phyloP scores from a whole-genome alignment of 2,888 invertebrate genomes.

The Drosophila yooni region DNA sequence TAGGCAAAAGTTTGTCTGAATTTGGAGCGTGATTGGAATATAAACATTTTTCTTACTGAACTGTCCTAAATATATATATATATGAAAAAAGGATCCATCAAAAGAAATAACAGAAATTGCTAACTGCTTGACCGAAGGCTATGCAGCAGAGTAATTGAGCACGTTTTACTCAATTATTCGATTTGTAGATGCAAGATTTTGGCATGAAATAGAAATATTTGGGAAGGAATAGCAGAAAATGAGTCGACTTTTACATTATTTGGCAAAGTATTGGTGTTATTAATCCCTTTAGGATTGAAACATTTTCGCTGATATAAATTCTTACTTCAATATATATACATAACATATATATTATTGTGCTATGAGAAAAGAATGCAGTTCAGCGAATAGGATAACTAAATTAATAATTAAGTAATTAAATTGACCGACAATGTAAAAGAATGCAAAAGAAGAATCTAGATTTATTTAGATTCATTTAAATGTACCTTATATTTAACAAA shows the following conservation, averaged over 20 bases:
- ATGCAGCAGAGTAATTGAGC: slow-evolving; percentile 42
- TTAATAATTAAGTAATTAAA: background rate
- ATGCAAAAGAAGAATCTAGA: background rate
- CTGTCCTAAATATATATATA: slow-evolving; percentile 29
- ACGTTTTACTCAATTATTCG: slow-evolving; percentile 54
- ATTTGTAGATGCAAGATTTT: slow-evolving; percentile 26
- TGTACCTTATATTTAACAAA: background rate
- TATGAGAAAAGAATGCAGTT: background rate
- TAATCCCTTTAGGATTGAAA: background rate
- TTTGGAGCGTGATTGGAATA: slow-evolving; percentile 56
- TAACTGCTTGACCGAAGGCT: slow-evolving; percentile 17
- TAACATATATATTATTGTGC: background rate
- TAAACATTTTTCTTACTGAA: slow-evolving; percentile 30
- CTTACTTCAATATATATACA: background rate
- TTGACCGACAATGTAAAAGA: background rate
- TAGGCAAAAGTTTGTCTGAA: slow-evolving; percentile 49
- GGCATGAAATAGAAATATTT: background rate
- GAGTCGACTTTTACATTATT: background rate
- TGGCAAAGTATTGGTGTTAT: background rate
- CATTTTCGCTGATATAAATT: background rate
- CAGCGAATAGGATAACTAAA: background rate
- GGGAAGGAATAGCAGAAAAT: background rate
- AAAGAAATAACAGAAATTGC: background rate
- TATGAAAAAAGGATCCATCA: background rate
- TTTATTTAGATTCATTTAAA: background rate